Evolutionary conservation across 2,797 vertebrate species (phyloP), one percentile per base, ranked within the genome.

Genomic region (Betta splendens): DNA sequence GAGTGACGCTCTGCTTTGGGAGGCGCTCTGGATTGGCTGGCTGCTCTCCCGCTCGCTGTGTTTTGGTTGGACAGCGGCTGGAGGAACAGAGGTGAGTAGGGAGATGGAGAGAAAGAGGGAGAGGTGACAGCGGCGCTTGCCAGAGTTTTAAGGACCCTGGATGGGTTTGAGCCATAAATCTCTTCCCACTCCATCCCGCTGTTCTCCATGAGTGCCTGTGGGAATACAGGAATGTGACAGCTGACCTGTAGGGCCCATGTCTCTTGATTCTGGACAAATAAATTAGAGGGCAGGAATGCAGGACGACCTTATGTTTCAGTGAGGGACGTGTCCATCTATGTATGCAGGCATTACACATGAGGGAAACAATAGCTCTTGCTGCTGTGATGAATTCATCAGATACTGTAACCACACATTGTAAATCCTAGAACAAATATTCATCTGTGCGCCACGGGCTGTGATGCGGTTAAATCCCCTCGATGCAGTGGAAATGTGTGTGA

Each of bases 161-260:
- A 86, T 60, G 82, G 83, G 84, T 88, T 89, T 84, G 80, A 64
- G 83, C 64, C 83, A 87, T 93, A 93, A 93, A 93, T 93, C 91
- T 92, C 84, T 77, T 75, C 69, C 82, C 80, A 85, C 85, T 89
- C 87, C 85, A 86, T 87, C 87, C 75, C 55, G 67, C 76, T 79
- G 87, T 91, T 92, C 90, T 85, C 86, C 84, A 86, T 81, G 90
- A 90, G 90, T 91, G 91, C 90, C 89, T 80, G 69, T 86, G 91
- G 91, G 91, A 92, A 87, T 85, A 87, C 86, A 89, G 89, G 90
- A 92, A 93, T 93, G 92, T 89, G 90, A 87, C 89, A 80, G 85
- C 87, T 93, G 92, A 93, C 92, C 92, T 92, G 91, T 88, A 69
- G 87, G 89, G 87, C 84, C 78, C 62, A 25, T 79, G 85, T 87